A percentile compares a stretch with the other conserved stretches of the same genome.
These are phyloP conservation scores for Gallinago paraguaiae DNA, from an alignment of 2,113 vertebrate genomes.

Conservation along the genomic window DNA sequence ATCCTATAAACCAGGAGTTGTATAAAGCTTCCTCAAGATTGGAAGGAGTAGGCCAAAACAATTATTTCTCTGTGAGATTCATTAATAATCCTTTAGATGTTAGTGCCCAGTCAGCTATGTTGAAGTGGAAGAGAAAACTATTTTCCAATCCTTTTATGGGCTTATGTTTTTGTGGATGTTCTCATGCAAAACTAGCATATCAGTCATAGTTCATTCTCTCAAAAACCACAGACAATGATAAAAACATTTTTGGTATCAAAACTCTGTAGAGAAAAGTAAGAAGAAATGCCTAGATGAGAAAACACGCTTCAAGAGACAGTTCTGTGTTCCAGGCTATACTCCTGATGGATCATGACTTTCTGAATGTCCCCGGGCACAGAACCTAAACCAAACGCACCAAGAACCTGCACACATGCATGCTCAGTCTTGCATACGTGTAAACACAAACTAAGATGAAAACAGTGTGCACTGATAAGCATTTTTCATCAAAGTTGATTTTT, in stretches of 20 bases:
- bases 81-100: neutral
- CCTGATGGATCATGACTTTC: fast-evolving
- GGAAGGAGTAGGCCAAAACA: neutral
- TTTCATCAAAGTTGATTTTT: neutral
- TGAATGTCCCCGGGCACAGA: neutral
- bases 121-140: neutral
- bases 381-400: neutral
- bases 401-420: neutral
- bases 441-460: neutral
- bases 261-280: neutral
- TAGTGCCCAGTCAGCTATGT: neutral
- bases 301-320: neutral
- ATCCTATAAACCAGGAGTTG: neutral
- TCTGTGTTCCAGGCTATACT: neutral
- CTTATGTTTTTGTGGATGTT: neutral
- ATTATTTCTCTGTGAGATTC: neutral
- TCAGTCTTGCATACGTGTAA: neutral
- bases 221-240: fast-evolving
- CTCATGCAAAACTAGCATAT: neutral
- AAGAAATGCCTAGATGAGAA: neutral
- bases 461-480: neutral
- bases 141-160: neutral
- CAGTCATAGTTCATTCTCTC: neutral
- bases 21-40: neutral
- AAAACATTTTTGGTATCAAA: neutral